Percentiles rank a stretch among this genome's conserved stretches.
phyloP scores from a whole-genome alignment of 2,888 invertebrate species.

The Eupithecia centaureata region DNA sequence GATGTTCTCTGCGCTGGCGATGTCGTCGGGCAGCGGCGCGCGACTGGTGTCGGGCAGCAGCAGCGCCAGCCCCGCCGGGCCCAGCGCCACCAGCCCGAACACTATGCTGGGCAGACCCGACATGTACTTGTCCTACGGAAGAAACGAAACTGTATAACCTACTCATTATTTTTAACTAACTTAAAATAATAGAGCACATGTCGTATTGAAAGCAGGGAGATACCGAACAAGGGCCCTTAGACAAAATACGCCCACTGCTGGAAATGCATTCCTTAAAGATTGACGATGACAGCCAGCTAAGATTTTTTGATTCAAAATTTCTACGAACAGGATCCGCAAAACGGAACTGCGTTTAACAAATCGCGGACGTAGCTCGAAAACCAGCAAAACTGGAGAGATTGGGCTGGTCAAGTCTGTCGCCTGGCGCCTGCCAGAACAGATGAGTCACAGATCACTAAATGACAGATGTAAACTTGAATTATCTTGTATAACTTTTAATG shows the following conservation, averaged over 20 bases:
- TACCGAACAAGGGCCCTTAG: neutral
- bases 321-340: neutral
- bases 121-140: constrained; percentile 67
- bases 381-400: too few species aligned
- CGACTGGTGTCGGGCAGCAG: constrained; percentile 72
- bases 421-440: too few species aligned
- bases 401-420: too few species aligned
- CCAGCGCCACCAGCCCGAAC: constrained; percentile 68
- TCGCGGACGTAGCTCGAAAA: neutral
- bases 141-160: neutral
- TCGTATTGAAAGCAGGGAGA: neutral
- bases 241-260: neutral
- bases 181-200: too few species aligned
- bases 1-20: constrained; percentile 65
- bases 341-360: neutral
- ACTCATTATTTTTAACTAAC: too few species aligned
- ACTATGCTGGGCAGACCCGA: constrained; percentile 67
- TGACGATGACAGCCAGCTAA: too few species aligned
- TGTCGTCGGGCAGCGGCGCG: constrained; percentile 63
- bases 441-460: neutral
- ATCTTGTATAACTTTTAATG: too few species aligned
- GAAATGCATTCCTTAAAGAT: neutral
- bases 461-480: too few species aligned
- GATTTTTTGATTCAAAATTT: too few species aligned
- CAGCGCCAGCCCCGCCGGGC: constrained; percentile 65